These are phyloP conservation scores for Potorous gilbertii DNA, from an alignment of 2,797 vertebrate genomes.

Conservation along the genomic window DNA sequence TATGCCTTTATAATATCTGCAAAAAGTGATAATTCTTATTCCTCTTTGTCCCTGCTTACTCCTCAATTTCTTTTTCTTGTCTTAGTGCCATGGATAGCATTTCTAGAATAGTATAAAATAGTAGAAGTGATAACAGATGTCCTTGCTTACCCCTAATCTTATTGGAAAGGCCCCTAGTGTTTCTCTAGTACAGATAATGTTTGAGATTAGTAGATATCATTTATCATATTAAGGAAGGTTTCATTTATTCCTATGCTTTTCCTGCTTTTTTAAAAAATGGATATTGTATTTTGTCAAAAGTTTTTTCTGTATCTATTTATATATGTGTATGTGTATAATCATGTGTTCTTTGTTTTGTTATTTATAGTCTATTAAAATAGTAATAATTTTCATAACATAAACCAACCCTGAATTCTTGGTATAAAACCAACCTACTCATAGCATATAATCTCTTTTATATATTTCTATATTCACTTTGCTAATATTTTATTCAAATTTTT, in stretches of 20 bases:
- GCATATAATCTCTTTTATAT: not conserved
- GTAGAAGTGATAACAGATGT: not conserved
- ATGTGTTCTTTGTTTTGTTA: not conserved
- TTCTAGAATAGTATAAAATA: not conserved
- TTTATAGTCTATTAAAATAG: not conserved
- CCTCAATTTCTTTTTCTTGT: not conserved
- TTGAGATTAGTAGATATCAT: too few species aligned
- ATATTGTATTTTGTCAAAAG: not conserved
- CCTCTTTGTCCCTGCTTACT: not conserved
- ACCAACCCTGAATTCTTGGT: not conserved
- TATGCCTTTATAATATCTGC: not conserved
- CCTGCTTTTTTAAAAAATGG: not conserved
- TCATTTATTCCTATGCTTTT: not conserved
- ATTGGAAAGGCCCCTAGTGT: not conserved
- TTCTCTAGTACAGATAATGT: not conserved
- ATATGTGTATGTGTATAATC: not conserved
- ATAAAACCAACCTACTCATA: not conserved
- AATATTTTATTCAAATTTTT: not conserved
- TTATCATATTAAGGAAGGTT: too few species aligned
- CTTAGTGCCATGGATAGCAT: not conserved
- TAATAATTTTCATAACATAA: not conserved
- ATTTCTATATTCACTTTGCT: not conserved
- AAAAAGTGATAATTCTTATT: not conserved
- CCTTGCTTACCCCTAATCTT: not conserved
- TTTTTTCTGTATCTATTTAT: not conserved